A percentile compares a stretch with the other conserved stretches of the same genome.
Evolutionary conservation across 2,888 invertebrate genomes (phyloP).

Genomic region (Bombylius major): DNA sequence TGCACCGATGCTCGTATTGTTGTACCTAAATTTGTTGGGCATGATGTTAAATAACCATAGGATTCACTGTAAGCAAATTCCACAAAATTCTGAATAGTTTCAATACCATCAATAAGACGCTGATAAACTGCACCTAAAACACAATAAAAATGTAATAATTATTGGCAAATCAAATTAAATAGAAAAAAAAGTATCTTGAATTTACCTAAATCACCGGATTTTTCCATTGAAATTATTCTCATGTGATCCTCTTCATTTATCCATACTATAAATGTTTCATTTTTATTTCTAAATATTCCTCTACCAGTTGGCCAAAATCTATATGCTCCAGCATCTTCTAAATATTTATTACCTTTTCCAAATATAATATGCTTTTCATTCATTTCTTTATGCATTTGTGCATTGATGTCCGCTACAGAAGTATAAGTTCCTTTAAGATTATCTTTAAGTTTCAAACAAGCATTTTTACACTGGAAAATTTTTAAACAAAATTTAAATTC

Average conservation of each 20-base stretch:
- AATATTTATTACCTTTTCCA: slow-evolving; percentile 43
- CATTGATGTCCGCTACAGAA: slow-evolving; percentile 42
- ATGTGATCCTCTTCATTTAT: slow-evolving; percentile 52
- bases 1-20: slow-evolving; percentile 51
- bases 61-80: slow-evolving; percentile 43
- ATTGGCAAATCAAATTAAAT: not conserved
- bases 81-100: slow-evolving; percentile 35
- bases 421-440: slow-evolving; percentile 44
- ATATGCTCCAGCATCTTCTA: slow-evolving; percentile 41
- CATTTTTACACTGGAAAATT: slow-evolving; percentile 7
- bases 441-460: slow-evolving; percentile 31
- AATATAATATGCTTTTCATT: slow-evolving; percentile 48
- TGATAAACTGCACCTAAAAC: not conserved
- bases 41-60: slow-evolving; percentile 51
- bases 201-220: slow-evolving; percentile 38
- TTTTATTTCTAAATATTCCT: slow-evolving; percentile 34
- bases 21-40: slow-evolving; percentile 53
- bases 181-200: slow-evolving; percentile 1
- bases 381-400: slow-evolving; percentile 41
- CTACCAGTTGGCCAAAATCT: slow-evolving; percentile 47
- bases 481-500: not conserved
- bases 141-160: not conserved
- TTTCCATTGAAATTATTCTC: slow-evolving; percentile 51
- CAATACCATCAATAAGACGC: slow-evolving; percentile 36
- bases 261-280: slow-evolving; percentile 49